phyloP scores from a whole-genome alignment of 2,888 invertebrate species.

The Rapana venosa region DNA sequence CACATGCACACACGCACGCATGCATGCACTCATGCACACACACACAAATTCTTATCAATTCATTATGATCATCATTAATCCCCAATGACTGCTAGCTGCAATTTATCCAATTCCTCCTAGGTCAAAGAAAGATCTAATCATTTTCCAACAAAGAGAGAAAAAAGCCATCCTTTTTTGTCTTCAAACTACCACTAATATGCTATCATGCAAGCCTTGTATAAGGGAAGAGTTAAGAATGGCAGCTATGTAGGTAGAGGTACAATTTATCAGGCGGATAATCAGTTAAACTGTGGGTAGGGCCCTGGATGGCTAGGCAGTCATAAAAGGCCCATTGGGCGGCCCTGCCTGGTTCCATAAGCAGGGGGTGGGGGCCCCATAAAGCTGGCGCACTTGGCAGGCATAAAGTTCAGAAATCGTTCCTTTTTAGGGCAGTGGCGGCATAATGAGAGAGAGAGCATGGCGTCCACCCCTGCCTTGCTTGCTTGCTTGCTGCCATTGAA shows the following conservation, averaged over 20 bases:
- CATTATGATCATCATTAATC: too few relatives aligned
- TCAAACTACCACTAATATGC: too few relatives aligned
- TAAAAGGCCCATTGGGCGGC: background rate
- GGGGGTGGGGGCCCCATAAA: background rate
- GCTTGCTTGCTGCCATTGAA: too few relatives aligned
- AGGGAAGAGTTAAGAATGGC: too few relatives aligned
- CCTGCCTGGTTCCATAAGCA: background rate
- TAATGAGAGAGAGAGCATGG: constrained; percentile 1
- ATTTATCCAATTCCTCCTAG: too few relatives aligned
- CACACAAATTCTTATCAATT: background rate
- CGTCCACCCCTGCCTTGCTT: too few relatives aligned
- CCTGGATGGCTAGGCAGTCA: background rate
- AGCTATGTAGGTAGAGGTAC: background rate
- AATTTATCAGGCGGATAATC: constrained; percentile 2
- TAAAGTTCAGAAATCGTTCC: background rate
- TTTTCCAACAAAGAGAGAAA: too few relatives aligned
- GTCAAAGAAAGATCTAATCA: too few relatives aligned
- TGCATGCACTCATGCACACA: background rate
- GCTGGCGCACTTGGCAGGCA: constrained; percentile 19
- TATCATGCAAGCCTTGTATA: too few relatives aligned
- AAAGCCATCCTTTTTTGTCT: too few relatives aligned
- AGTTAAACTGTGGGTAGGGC: constrained; percentile 6
- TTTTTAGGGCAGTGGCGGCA: background rate
- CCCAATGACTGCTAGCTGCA: too few relatives aligned
- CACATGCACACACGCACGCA: background rate